Base-by-base conservation (phyloP, 2,888 invertebrate species). In the Chrysolina americana region DNA sequence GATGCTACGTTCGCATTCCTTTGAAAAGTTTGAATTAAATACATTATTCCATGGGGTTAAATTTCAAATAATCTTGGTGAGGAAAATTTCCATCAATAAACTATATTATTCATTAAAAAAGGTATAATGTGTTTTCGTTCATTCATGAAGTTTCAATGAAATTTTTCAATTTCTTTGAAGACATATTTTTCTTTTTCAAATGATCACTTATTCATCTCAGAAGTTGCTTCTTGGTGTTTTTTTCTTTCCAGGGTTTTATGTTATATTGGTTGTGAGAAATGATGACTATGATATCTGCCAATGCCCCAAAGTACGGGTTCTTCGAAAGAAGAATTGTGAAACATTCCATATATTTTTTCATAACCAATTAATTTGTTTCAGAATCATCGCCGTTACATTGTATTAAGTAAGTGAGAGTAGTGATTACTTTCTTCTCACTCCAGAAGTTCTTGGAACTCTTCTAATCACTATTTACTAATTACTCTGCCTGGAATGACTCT, bases 371-470 rank as follows among this genome's bases (percentile, higher is more conserved):
- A 66, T 79, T 78, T 83, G 82, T 83, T 83, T 83, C 83, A 83
- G 83, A 83, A 80, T 78, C 82, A 72, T 78, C 83, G 53, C 83
- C 83, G 71, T 77, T 82, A 78, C 83, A 83, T 79, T 74, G 70
- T 72, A 77, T 81, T 83, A 81, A 83, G 83, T 83, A 83, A 83
- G 83, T 83, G 72, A 66, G 65, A 76, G 74, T 79, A 78, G 76
- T 73, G 76, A 71, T 6, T 74, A 70, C 63, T 73, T 70, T 68
- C 72, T 73, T 65, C 68, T 44, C 68, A 66, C 68, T 70, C 36
- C 63, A 63, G 59, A 36, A 21, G 41, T 65, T 36, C 23, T 11
- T 19, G 21, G 41, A 19, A 71, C 65, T 65, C 66, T 71, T 65
- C 19, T 63, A n/a, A 50, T 59, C 28, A 36, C 28, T 28, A 17